A percentile compares a stretch with the other conserved stretches of the same genome.
Evolutionary conservation across 2,888 invertebrate genomes (phyloP).

Genomic region (Crepidodera aurea): DNA sequence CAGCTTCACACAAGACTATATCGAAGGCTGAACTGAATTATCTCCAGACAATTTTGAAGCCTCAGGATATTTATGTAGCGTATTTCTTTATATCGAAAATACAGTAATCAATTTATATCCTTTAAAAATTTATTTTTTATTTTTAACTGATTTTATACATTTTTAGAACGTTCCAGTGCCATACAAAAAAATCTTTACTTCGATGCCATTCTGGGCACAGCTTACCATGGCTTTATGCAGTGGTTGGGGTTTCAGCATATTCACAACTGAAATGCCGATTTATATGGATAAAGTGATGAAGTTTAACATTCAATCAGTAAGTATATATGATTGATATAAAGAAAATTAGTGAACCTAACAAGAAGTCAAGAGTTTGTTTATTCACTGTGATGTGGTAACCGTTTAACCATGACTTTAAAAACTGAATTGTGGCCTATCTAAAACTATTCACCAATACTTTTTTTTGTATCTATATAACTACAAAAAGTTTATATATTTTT

Average conservation of each 20-base stretch:
- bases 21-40: slow-evolving; percentile 2
- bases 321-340: no score
- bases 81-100: slow-evolving; percentile 10
- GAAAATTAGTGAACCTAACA: no score
- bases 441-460: no score
- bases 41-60: background rate
- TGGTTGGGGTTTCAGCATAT: slow-evolving; percentile 14
- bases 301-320: slow-evolving; percentile 1
- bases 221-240: slow-evolving; percentile 7
- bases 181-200: slow-evolving; percentile 12
- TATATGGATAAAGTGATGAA: slow-evolving; percentile 23
- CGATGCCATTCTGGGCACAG: slow-evolving; percentile 2
- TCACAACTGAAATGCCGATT: slow-evolving; percentile 16
- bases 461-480: no score
- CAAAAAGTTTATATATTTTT: no score
- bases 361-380: no score
- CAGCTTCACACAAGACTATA: slow-evolving; percentile 10
- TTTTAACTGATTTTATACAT: no score
- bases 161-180: slow-evolving; percentile 19
- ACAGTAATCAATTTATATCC: no score
- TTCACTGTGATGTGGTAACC: no score
- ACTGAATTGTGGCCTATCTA: no score
- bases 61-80: background rate
- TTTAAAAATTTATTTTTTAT: no score
- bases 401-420: no score